Evolutionary conservation across 92 coral and sea anemone species (phyloP), one percentile per base, ranked within the genome.

Genomic region (Epizoanthus fatuus): DNA sequence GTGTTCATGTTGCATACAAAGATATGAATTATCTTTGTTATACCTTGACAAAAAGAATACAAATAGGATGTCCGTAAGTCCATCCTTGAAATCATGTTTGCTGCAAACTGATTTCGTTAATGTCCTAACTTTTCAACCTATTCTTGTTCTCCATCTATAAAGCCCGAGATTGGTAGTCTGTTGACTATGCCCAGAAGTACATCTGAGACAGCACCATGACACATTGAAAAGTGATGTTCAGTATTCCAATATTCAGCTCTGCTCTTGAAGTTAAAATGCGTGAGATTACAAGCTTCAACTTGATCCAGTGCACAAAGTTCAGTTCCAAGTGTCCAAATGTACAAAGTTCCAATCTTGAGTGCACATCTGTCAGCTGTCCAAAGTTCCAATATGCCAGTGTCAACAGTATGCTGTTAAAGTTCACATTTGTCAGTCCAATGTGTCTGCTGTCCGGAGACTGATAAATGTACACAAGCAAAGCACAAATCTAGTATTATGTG

Each of bases 151-250:
- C 75, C 55, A 35, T 47, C 42, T 68, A 19, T 70, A 70, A 70
- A 70, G 75, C 75, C 20, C 75, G 56, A 44, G 56, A 44, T 70
- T 70, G 75, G 75, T 70, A 70, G 75, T 70, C 75, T 49, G 47
- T 44, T 70, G 75, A 70, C 75, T 70, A 42, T 20, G 47, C 47
- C 75, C 75, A 70, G 75, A 70, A 40, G 75, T 40, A 70, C 75
- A 70, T 70, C 75, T 70, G 56, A 70, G 75, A 70, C 75, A 6
- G 56, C 75, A 70, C 54, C 47, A 70, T 70, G 75, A 70, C 75
- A 70, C 75, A 70, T 70, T 70, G 75, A 70, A 70, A 70, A 70
- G 75, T 44, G 75, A 70, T 70, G 75, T 70, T 70, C 75, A 70
- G 75, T 70, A 70, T 70, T 70, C 75, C 75, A 70, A 8, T 70